Base-by-base conservation (phyloP, 30 jellyfish, hydroid and myxozoan genomes). In the Chrysaora quinquecirrha region DNA sequence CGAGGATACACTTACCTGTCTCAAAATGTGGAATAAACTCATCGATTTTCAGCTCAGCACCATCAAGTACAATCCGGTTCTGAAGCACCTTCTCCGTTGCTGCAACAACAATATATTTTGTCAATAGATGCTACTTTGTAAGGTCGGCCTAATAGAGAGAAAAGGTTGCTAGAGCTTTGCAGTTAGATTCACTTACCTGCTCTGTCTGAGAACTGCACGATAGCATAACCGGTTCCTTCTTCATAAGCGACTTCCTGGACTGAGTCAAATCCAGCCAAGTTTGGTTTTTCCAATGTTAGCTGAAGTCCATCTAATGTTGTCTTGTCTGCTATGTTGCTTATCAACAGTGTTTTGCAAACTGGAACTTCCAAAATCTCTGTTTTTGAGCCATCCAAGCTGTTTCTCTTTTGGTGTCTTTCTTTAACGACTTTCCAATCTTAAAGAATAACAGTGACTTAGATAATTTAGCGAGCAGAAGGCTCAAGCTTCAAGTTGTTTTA, bases 281-380 rank as follows among this genome's bases (percentile, higher is more conserved):
- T n/a, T n/a, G n/a, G n/a, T 10, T 46, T 78, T 43, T 47, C 75
- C 46, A 78, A 32, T 43, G 31, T 63, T 23, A 63, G 49, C 32
- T 10, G 20, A 22, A 78, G 80, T 22, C 68, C 28, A 24, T 78
- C 81, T 6, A 19, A 23, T n/a, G 73, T 78, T 10, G 61, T 63
- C 61, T 27, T 2, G 30, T 78, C n/a, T 25, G 89, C 77, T 43
- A 78, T 78, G 48, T 64, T 64, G 64, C 81, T 78, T 27, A 63
- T 50, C 23, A 78, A 16, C 12, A 68, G 54, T 12, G 64, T 1
- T 7, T 43, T 62, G 33, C 81, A 63, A 7, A 30, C 80, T 18
- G 69, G 72, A 11, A 78, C 73, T 24, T 62, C 43, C 10, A 0
- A 35, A 1, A 78, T 1, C 20, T 23, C 62, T 0, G 64, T 12